Evolutionary conservation across 2,113 vertebrate genomes (phyloP).

Genomic region (Alectura lathami): DNA sequence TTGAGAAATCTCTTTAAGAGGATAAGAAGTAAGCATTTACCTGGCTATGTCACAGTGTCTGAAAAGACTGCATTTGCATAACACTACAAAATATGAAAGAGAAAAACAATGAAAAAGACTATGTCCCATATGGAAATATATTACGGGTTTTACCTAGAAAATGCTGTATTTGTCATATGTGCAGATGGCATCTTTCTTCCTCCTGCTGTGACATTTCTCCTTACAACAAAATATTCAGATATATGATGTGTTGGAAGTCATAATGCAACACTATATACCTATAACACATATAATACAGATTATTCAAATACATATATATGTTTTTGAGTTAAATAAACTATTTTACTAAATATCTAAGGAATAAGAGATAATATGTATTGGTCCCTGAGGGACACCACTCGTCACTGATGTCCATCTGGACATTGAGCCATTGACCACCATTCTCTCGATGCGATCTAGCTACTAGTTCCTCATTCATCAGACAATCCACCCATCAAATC

Average conservation of each 20-base stretch:
- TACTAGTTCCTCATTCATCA: too few species aligned
- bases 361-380: too few species aligned
- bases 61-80: background rate
- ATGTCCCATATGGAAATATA: background rate
- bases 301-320: background rate
- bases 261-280: background rate
- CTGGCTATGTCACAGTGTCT: background rate
- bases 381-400: too few species aligned
- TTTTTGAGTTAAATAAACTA: too few species aligned
- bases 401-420: too few species aligned
- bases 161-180: background rate
- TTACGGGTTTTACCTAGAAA: background rate
- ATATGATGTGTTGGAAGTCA: background rate
- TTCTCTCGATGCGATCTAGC: too few species aligned
- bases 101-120: background rate
- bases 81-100: background rate
- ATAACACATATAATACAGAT: background rate
- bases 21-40: background rate
- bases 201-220: background rate
- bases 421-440: too few species aligned
- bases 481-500: too few species aligned
- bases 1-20: background rate
- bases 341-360: too few species aligned
- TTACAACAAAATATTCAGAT: background rate
- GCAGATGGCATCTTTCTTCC: background rate